Conservation (phyloP, 2,113 vertebrate genomes). For the Hemiprocne comata region DNA sequence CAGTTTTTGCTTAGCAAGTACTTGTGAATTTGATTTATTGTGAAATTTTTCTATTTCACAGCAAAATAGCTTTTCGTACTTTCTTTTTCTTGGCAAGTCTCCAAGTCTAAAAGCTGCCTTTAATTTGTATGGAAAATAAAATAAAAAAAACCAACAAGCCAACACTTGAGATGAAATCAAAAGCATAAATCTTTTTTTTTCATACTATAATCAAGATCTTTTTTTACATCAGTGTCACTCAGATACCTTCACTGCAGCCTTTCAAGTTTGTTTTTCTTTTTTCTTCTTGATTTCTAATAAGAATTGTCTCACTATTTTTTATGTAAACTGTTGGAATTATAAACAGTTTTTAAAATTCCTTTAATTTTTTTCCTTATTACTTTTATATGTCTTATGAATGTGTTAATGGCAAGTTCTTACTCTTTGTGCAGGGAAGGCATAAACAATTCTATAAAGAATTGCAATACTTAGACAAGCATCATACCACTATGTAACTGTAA, state of each 20-base stretch:
- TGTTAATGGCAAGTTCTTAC: neutral
- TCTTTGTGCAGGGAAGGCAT: neutral
- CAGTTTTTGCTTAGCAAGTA: constrained; percentile 44
- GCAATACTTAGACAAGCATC: neutral
- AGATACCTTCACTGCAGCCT: neutral
- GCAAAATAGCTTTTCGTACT: neutral
- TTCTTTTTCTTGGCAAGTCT: neutral
- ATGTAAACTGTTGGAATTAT: neutral
- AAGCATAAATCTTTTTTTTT: neutral
- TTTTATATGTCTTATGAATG: neutral
- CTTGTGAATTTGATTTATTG: constrained; percentile 54
- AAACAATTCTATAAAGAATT: neutral
- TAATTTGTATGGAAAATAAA: neutral
- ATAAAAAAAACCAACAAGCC: neutral
- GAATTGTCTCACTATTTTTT: neutral
- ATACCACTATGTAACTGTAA: neutral
- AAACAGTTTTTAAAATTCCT: neutral
- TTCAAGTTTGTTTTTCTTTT: rapidly evolving
- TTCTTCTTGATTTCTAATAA: neutral
- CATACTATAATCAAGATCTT: neutral
- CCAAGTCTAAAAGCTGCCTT: neutral
- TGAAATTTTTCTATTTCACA: constrained; percentile 12
- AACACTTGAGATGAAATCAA: neutral
- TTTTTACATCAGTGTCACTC: neutral
- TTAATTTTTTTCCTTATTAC: neutral